Base-by-base conservation (phyloP, 2,113 vertebrate species). In the Syngnathoides biaculeatus region DNA sequence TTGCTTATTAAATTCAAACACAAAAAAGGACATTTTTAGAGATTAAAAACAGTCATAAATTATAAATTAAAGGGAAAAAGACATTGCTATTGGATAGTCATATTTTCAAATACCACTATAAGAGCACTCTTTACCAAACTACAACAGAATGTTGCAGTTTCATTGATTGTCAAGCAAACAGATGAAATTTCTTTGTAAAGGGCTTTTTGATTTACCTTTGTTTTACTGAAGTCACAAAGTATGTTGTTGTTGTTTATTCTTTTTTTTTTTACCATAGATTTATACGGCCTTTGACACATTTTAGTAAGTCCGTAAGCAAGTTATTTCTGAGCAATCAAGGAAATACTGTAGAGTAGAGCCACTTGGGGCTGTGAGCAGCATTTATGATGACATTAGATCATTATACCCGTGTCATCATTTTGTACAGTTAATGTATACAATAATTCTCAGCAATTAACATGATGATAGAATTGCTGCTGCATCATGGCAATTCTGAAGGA, bases 1-100 rank as follows among this genome's bases (percentile, higher is more conserved):
- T 86, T 87, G 85, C 80, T 73, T 83, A 81, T 86, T 83, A 89
- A 88, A 83, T 80, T 70, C 74, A 73, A 76, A 78, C 71, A 82
- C 79, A 86, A 86, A 82, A 86, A 87, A 76, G 79, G 79, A 79
- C 72, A 45, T 1, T 75, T 75, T 45, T 70, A 59, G 65, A 82
- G 71, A 80, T 79, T 82, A 61, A 78, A 77, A 67, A 77, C 52
- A 72, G 65, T n/a, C n/a, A n/a, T n/a, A 35, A 68, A 72, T 61
- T 56, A 38, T 58, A 35, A 13, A 35, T 67, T 27, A 17, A 43
- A 71, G 27, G 42, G 17, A 62, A 39, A 24, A 8, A 27, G 40
- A 70, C 22, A 13, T 42, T 35, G 67, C 40, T 1, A 39, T 9
- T 59, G 52, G 2, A 0, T 64, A 57, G 4, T 56, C 13, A 15